Base-by-base conservation (phyloP, 2,113 vertebrate genomes). In the Toxotes jaculatrix region DNA sequence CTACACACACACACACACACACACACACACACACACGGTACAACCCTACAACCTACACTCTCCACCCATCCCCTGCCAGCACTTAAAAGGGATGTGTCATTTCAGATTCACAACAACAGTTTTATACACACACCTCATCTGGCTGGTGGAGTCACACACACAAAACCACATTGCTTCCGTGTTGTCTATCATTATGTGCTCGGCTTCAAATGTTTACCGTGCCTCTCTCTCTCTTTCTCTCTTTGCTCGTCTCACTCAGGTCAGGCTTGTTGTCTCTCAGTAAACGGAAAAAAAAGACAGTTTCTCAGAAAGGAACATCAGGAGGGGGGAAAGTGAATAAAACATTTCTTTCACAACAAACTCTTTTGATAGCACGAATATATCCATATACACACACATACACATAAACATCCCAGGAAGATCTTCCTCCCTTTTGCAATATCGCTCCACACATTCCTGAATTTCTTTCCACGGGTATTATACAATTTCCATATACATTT, bases 301-400 rank as follows among this genome's bases (percentile, higher is more conserved):
- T 65, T 66, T 82, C 56, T 76, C 71, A 60, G 53, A 72, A 31
- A 67, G 42, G 49, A 76, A 73, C 66, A 59, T 66, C 77, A 67
- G 65, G 64, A 14, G 70, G 43, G 63, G 63, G 27, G 47, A 79
- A 69, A 31, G 71, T 75, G 82, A 86, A 88, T 80, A 85, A 92
- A 91, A 84, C 80, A 88, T 85, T 71, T 83, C 19, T 61, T 71
- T 76, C 61, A 62, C 68, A 79, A 68, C 77, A 86, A 70, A 84
- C 36, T 61, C 43, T 80, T 80, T 45, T 65, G 59, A 82, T 70
- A 74, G 27, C 69, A 59, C 31, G 62, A 38, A 64, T 51, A 72
- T 38, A 77, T 59, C 9, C 51, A 76, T 36, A 64, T 5, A 51
- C 0, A 67, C 14, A 53, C 19, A 47, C 32, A 61, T 32, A 61